These are phyloP conservation scores for Drosophila nigricruria DNA, from an alignment of 2,888 invertebrate genomes.

Conservation along the genomic window DNA sequence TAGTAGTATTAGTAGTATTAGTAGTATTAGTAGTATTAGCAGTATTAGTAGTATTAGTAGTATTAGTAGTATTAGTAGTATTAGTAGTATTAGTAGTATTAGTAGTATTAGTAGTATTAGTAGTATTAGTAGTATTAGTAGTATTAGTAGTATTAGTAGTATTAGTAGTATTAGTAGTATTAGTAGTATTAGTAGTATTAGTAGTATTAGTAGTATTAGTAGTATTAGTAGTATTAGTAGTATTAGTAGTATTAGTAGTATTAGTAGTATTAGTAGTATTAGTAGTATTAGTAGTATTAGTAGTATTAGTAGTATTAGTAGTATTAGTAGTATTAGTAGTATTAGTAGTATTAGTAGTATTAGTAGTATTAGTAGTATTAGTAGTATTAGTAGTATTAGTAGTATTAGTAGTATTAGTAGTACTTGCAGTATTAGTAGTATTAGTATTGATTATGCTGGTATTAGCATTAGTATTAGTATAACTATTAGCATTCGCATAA, in stretches of 20 bases:
- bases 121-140: not conserved
- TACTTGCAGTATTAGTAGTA: not conserved
- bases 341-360: not conserved
- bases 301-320: not conserved
- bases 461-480: not conserved
- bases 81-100: not conserved
- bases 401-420: not conserved
- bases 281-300: not conserved
- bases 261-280: not conserved
- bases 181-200: not conserved
- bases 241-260: not conserved
- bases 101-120: not conserved
- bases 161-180: not conserved
- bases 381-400: not conserved
- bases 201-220: not conserved
- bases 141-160: not conserved
- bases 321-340: not conserved
- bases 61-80: not conserved
- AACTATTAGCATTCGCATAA: not conserved
- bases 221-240: not conserved
- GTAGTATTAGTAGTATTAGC: not conserved
- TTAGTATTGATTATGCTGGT: not conserved
- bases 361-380: not conserved
- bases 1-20: not conserved
- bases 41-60: not conserved